Evolutionary conservation across 2,113 vertebrate species (phyloP), one percentile per base, ranked within the genome.

Genomic region (Donacobius atricapilla): DNA sequence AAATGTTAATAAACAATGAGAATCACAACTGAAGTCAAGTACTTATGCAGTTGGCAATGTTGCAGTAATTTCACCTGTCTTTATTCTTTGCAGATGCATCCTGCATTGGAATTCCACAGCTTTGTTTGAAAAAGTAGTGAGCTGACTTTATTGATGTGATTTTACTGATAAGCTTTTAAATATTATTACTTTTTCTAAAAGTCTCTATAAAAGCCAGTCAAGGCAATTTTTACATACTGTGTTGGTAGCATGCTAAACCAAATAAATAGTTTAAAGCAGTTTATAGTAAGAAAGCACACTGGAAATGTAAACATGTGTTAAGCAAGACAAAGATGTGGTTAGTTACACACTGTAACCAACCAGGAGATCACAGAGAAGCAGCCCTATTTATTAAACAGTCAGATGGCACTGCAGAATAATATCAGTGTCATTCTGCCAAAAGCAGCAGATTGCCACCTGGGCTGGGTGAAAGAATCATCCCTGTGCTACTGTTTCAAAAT

Each of bases 91-190:
- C 37, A 31, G 42, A 17, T 37, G 35, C 37, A 22, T 51, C 24
- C 48, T 60, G 50, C 15, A 35, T 31, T 78, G 53, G 24, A 50
- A 45, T 89, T 61, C 54, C 18, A 37, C 20, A 47, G 3, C 40
- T 83, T 69, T 33, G 28, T 73, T 80, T 69, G 28, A 42, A 25
- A 40, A 72, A 66, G 16, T 17, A 69, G 51, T 75, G 14, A 86
- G 45, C 39, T 80, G 54, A 56, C 56, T 92, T 75, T 60, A 83
- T 33, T 83, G 73, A 63, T 63, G 45, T 57, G 37, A 89, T 79
- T 95, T 95, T 91, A 89, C 44, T 82, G 45, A 50, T 84, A 78
- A 68, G 47, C 80, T 94, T 88, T 84, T 81, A 89, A 83, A 90
- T 69, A 81, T 47, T 56, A 64, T 44, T 92, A 11, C 60, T 70